Base-by-base conservation (phyloP, 2,888 invertebrate species). In the Furcula furcula region DNA sequence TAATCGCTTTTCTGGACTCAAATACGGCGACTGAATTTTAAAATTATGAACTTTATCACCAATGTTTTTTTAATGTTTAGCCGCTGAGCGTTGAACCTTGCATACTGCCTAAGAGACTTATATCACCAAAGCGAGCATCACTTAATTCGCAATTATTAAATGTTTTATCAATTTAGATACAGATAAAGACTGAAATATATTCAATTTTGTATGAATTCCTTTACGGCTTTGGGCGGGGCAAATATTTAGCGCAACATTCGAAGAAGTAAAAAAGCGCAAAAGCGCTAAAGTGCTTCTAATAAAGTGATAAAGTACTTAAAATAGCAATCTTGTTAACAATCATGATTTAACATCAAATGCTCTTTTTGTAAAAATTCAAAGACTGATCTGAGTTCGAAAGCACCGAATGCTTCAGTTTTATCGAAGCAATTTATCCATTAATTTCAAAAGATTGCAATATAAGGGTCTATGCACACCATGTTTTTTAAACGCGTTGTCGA, bases 301-400 rank as follows among this genome's bases (percentile, higher is more conserved):
- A 10, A 27, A 15, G 7, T 27, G 16, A 12, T 11, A 10, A 16
- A 10, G 28, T 28, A 28, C 27, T 16, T 10, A 9, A 10, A 16
- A 2, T 10, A 23, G 11, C 10, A 11, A 12, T 18, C 22, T 31
- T 22, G 30, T 19, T 18, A 29, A 22, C 35, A 37, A 46, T 44
- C 40, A 38, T 55, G 30, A 41, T 55, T 56, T 42, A 48, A 40
- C 50, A 57, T 56, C 53, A 55, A 60, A 54, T 26, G 39, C 40
- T 47, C 27, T 52, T 51, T 46, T 43, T 49, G 40, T 54, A 49
- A 42, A 48, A 60, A 58, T 57, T 59, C 64, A 65, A 70, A 70
- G 70, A 70, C 70, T 70, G 70, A 70, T 54, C 44, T 63, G 46
- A 57, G 62, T 66, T 66, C 58, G 52, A 36, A 32, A 45, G 55